phyloP scores from a whole-genome alignment of 2,797 vertebrate genomes.

The Propithecus deckenii region DNA sequence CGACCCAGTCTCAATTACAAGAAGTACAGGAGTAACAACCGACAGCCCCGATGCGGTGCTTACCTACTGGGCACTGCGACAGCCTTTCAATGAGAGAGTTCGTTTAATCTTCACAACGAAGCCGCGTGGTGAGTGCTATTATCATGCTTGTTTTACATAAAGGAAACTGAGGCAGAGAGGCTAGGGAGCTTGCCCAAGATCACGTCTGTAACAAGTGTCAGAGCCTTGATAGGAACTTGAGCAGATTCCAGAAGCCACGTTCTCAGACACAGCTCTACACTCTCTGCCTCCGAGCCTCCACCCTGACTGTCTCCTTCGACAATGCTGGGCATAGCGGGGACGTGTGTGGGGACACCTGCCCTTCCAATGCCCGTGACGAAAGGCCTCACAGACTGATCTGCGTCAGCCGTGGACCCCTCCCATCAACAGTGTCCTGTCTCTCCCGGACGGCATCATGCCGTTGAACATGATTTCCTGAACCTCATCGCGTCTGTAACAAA shows the following conservation, averaged over 20 bases:
- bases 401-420: not conserved
- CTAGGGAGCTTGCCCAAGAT: not conserved
- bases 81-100: not conserved
- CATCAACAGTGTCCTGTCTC: not conserved
- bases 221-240: not conserved
- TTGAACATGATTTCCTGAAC: not conserved
- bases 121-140: no score
- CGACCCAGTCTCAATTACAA: not conserved
- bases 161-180: not conserved
- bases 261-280: not conserved
- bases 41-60: not conserved
- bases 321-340: not conserved
- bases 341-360: not conserved
- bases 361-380: not conserved
- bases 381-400: not conserved
- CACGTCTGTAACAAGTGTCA: not conserved
- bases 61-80: accelerated
- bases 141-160: not conserved
- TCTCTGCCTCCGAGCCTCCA: not conserved
- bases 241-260: not conserved
- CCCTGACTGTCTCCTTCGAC: not conserved
- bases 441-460: not conserved
- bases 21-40: no score
- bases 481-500: not conserved
- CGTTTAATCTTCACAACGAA: not conserved